Conservation (phyloP, 2,888 invertebrate genomes). For the Zhengitettix transpicula region DNA sequence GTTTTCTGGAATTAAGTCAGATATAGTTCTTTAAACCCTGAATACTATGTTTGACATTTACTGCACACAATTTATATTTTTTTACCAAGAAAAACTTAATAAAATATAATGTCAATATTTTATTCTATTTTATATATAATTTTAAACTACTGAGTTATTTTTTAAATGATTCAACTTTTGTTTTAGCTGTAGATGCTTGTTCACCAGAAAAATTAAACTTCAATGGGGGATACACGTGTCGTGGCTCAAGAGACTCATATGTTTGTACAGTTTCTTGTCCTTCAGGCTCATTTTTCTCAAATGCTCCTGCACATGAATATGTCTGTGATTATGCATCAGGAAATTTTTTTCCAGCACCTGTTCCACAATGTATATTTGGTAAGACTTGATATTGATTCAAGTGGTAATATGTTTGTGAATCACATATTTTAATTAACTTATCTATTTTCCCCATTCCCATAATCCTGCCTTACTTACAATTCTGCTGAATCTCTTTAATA, state of each 20-base stretch:
- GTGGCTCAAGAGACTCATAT: conserved; percentile 38
- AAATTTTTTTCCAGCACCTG: conserved; percentile 44
- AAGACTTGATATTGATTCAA: conserved; percentile 14
- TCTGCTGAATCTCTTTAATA: no score
- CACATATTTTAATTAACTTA: no score
- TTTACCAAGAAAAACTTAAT: no score
- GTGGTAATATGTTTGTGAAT: neutral
- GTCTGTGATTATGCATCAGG: conserved; percentile 49
- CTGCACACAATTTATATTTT: no score
- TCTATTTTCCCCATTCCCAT: no score
- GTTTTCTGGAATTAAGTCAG: no score
- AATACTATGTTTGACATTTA: no score
- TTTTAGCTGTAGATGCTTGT: conserved; percentile 40
- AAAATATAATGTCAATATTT: no score
- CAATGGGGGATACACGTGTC: conserved; percentile 61
- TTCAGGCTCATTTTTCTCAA: conserved; percentile 40
- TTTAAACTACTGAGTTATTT: no score
- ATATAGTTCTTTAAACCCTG: no score
- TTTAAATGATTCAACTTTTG: neutral
- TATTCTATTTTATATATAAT: no score
- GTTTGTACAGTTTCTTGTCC: conserved; percentile 53
- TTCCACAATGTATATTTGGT: conserved; percentile 58
- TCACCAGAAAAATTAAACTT: conserved; percentile 45
- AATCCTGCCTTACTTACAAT: no score
- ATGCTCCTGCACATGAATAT: conserved; percentile 41